Conservation (phyloP, 2,113 vertebrate genomes). For the Ramphastos sulfuratus region DNA sequence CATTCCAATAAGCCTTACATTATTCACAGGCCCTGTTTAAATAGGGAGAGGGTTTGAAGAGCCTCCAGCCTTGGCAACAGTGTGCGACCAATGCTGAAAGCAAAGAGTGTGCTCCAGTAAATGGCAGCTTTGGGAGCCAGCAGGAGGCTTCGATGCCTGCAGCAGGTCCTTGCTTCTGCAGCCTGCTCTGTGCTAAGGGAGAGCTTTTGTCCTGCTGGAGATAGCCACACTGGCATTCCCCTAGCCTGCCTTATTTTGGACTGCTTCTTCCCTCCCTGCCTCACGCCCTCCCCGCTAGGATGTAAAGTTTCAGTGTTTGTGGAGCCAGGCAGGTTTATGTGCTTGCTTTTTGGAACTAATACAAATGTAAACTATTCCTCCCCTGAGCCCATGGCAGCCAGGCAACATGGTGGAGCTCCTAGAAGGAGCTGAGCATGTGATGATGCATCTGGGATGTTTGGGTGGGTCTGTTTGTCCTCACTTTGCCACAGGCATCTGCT, state of each 20-base stretch:
- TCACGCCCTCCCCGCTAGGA: background rate
- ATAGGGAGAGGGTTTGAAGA: background rate
- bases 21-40: background rate
- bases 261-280: background rate
- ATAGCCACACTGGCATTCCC: background rate
- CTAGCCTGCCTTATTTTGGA: background rate
- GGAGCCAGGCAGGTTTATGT: accelerated
- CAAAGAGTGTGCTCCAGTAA: background rate
- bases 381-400: background rate
- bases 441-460: background rate
- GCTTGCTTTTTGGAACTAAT: background rate
- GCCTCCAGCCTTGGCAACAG: background rate
- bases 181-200: background rate
- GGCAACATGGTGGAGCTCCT: accelerated
- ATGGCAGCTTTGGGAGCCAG: background rate
- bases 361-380: background rate
- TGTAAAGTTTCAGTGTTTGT: background rate
- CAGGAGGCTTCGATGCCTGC: background rate
- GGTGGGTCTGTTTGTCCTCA: background rate
- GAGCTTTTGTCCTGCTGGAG: background rate
- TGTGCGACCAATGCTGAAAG: background rate
- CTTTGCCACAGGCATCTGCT: accelerated
- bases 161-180: constrained; percentile 4
- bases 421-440: background rate
- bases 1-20: too few relatives aligned